Conservation (phyloP, 1,140 invertebrate genomes). For the Drosophila obscura region DNA sequence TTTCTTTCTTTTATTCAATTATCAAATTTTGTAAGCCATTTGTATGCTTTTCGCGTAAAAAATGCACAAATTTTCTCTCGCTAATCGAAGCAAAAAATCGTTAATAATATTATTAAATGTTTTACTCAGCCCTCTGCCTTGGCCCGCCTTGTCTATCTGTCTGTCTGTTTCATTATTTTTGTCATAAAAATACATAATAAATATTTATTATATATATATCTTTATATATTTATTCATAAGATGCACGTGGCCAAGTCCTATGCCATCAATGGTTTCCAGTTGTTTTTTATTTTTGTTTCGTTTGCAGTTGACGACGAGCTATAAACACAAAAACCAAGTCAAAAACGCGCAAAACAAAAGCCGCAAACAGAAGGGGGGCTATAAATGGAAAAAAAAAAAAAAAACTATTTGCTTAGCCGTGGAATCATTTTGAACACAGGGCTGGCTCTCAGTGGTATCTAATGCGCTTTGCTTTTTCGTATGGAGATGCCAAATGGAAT, state of each 20-base stretch:
- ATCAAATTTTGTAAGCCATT: slow-evolving; percentile 73
- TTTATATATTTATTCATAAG: slow-evolving; percentile 77
- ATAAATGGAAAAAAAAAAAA: slow-evolving; percentile 8
- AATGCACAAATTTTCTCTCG: slow-evolving; percentile 74
- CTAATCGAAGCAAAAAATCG: slow-evolving; percentile 80
- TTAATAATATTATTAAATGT: slow-evolving; percentile 74
- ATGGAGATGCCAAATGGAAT: slow-evolving; percentile 51
- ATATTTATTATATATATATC: slow-evolving; percentile 40
- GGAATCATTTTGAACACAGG: slow-evolving; percentile 59
- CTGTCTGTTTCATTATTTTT: slow-evolving; percentile 21
- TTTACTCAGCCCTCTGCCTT: slow-evolving; percentile 22
- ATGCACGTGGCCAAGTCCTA: slow-evolving; percentile 69
- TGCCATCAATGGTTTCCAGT: slow-evolving; percentile 50
- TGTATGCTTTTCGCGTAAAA: slow-evolving; percentile 71
- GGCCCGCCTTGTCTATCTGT: slow-evolving; percentile 8
- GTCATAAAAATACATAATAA: slow-evolving; percentile 79
- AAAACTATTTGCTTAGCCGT: slow-evolving; percentile 27
- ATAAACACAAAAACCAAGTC: slow-evolving; percentile 20
- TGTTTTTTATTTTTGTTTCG: background rate
- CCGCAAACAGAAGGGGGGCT: slow-evolving; percentile 53
- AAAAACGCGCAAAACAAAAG: slow-evolving; percentile 55
- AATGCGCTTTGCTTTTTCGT: slow-evolving; percentile 11
- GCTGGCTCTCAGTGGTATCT: slow-evolving; percentile 63
- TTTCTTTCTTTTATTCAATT: slow-evolving; percentile 52
- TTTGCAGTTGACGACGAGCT: slow-evolving; percentile 44